Base-by-base conservation (phyloP, 2,797 vertebrate genomes). In the Sebastes iracundus region DNA sequence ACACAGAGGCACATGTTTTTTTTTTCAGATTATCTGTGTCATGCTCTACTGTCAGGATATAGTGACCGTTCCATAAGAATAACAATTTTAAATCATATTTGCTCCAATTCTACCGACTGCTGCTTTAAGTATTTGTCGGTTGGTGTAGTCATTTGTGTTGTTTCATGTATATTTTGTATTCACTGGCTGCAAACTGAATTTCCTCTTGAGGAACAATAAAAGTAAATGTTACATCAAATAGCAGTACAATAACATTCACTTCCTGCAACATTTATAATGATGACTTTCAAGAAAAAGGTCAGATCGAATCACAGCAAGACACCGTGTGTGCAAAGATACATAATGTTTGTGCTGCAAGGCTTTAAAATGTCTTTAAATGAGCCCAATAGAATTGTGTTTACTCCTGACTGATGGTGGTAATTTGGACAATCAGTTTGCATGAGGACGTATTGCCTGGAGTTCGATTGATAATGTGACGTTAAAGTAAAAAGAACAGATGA, bases 261-360 rank as follows among this genome's bases (percentile, higher is more conserved):
- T 18, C 18, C 9, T 46, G 22, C 9, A 35, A 33, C 5, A 49
- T 60, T 35, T 59, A 11, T n/a, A 18, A 56, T 33, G 63, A 56
- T 49, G 55, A 25, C 55, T 30, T 20, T 77, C 56, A 84, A 72
- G 61, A 75, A 52, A 82, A 86, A 60, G 23, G 62, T 79, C 28
- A 82, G 52, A 49, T 5, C 25, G n/a, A 52, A 49, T 81, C 58
- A n/a, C 22, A 76, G 13, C 49, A 72, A 38, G 46, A 38, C 60
- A 12, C 6, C 9, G 66, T 72, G 49, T 52, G 53, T 52, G 18
- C 22, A 18, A 75, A 72, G 75, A 27, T 70, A 25, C 72, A 65
- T 70, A 66, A 73, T 16, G 4, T 70, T 59, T 62, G 3, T 38
- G 32, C 61, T 49, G 33, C 14, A 35, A 38, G 42, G 6, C 25